phyloP scores from a whole-genome alignment of 2,888 invertebrate genomes.

The Notodonta ziczac region DNA sequence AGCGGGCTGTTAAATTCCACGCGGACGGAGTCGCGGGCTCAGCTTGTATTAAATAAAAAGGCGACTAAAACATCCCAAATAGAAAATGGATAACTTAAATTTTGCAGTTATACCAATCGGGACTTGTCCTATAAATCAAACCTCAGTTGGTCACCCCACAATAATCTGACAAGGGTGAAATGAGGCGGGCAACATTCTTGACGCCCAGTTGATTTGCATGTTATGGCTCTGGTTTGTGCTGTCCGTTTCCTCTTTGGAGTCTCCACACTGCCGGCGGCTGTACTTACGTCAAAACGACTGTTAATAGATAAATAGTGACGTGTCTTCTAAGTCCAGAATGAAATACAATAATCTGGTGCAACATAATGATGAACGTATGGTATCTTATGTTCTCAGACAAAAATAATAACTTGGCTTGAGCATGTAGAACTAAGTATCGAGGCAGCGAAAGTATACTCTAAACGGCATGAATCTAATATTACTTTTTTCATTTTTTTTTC shows the following conservation, averaged over 20 bases:
- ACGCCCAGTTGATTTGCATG: constrained; percentile 5
- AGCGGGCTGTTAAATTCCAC: no score
- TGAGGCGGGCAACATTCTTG: constrained; percentile 4
- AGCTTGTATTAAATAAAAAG: no score
- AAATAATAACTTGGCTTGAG: no score
- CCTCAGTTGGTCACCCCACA: not conserved
- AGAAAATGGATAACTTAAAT: no score
- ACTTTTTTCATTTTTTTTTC: no score
- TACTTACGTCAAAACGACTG: not conserved
- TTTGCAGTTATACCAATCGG: not conserved
- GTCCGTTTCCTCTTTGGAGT: not conserved
- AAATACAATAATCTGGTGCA: not conserved
- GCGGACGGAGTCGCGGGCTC: no score
- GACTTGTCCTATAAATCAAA: not conserved
- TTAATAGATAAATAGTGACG: not conserved
- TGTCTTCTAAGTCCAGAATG: not conserved
- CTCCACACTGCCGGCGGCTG: not conserved
- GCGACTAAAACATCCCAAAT: no score
- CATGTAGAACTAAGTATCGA: no score
- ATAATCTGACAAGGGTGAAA: constrained; percentile 7
- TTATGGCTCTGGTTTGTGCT: not conserved
- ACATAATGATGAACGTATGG: no score
- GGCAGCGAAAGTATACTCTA: no score
- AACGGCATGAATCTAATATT: no score
- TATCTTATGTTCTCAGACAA: no score